Percentiles rank a stretch among this genome's conserved stretches.
These are phyloP conservation scores for Gorsachius magnificus DNA, from an alignment of 2,797 vertebrate genomes.

Conservation along the genomic window DNA sequence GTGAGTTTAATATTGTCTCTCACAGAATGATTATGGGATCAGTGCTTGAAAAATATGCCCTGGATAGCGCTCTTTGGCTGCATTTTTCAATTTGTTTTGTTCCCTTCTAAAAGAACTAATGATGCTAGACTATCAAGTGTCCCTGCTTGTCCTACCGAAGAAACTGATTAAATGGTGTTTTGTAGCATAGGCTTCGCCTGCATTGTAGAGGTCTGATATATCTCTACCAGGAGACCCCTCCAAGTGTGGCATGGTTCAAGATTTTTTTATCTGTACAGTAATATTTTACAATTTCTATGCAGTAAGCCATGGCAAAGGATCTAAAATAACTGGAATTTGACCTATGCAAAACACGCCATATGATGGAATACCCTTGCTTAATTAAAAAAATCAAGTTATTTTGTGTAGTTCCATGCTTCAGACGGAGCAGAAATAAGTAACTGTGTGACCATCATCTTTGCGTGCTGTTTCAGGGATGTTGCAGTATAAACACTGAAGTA, in stretches of 20 bases:
- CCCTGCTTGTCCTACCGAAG: not conserved
- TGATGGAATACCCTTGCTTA: not conserved
- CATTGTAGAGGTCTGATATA: not conserved
- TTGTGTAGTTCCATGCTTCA: not conserved
- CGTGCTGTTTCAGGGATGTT: slow-evolving; percentile 67
- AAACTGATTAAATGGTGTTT: not conserved
- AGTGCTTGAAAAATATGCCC: not conserved
- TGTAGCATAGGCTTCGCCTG: not conserved
- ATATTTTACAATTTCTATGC: not conserved
- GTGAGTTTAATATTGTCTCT: not conserved
- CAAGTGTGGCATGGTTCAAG: not conserved
- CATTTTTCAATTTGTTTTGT: not conserved
- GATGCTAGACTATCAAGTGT: not conserved
- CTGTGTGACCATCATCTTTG: not conserved
- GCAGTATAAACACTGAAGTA: slow-evolving; percentile 81
- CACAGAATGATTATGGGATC: not conserved
- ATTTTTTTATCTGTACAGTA: not conserved
- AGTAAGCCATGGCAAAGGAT: not conserved
- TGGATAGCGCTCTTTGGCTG: not conserved
- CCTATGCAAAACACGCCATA: not conserved
- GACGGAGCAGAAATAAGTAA: not conserved
- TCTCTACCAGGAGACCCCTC: not conserved
- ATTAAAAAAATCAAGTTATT: not conserved
- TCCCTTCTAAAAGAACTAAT: not conserved
- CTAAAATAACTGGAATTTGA: not conserved